Evolutionary conservation across 2,888 invertebrate species (phyloP), one percentile per base, ranked within the genome.

Genomic region (Taenaris catops): DNA sequence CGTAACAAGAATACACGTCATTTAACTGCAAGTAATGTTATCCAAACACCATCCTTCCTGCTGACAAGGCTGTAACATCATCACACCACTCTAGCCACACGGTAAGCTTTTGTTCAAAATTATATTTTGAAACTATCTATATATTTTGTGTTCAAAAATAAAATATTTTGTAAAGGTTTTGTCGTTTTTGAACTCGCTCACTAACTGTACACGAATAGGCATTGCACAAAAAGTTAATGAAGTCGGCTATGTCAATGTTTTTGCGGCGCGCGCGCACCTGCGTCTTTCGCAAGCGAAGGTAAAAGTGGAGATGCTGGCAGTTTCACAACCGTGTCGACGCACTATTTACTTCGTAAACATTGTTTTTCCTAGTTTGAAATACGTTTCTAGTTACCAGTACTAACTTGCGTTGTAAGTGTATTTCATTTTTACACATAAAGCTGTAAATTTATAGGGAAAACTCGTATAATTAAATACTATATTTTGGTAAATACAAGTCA

Each of bases 11-110:
- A n/a, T n/a, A n/a, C n/a, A n/a, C n/a, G n/a, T n/a, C n/a, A n/a
- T n/a, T n/a, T n/a, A n/a, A n/a, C n/a, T n/a, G n/a, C n/a, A n/a
- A n/a, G n/a, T n/a, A n/a, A n/a, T n/a, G n/a, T n/a, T n/a, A n/a
- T n/a, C 92, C 94, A 49, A 95, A 95, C 87, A 93, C 93, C 57
- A 92, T 93, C 74, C 88, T 93, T 48, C 90, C 59, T 75, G 41
- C 51, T 9, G 52, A 52, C 31, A 52, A 24, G 84, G 50, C 60
- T 53, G 28, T 74, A 63, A 46, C 72, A 70, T 57, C 72, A 73
- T 58, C 74, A 75, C 58, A 79, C 56, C 74, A 76, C 55, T 73
- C 74, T 63, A 70, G 60, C 52, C 81, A 75, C 63, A 78, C 75
- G 44, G 44, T 44, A 27, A 40, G 44, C 31, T 4, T 8, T n/a